These are phyloP conservation scores for Drosophila dives DNA, from an alignment of 2,888 invertebrate species.

Conservation along the genomic window DNA sequence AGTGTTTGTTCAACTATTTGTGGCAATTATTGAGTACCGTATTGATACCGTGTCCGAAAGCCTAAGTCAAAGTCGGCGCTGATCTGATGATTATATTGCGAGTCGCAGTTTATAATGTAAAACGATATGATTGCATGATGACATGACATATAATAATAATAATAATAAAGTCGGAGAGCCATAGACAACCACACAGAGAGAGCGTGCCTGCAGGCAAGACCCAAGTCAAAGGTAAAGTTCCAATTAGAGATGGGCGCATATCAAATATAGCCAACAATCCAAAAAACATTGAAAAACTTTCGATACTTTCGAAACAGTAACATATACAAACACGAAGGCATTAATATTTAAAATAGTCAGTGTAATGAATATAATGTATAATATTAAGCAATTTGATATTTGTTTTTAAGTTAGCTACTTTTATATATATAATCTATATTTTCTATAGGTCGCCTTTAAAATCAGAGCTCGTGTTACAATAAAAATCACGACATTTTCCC, in stretches of 20 bases:
- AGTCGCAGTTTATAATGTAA: constrained; percentile 64
- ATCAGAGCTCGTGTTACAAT: not conserved
- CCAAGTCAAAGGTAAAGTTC: constrained; percentile 2
- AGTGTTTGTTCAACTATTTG: constrained; percentile 20
- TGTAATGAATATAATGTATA: not conserved
- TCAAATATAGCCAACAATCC: not conserved
- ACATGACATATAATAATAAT: constrained; percentile 61
- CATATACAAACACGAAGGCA: not conserved
- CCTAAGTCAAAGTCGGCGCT: constrained; percentile 19
- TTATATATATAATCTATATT: not conserved
- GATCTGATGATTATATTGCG: constrained; percentile 58
- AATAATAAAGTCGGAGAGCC: constrained; percentile 25
- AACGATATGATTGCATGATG: constrained; percentile 77
- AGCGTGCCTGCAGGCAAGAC: constrained; percentile 1
- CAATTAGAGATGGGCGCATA: constrained; percentile 14
- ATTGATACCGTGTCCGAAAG: constrained; percentile 22
- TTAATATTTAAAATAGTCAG: not conserved
- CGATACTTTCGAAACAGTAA: not conserved
- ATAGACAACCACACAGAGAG: constrained; percentile 1
- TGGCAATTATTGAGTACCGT: not conserved
- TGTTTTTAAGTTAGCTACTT: not conserved
- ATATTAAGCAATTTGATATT: not conserved
- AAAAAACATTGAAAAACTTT: not conserved
- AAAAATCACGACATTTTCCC: constrained; percentile 11
- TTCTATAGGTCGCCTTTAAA: not conserved